A percentile compares a stretch with the other conserved stretches of the same genome.
Conservation (phyloP, 37 sponge, comb jelly and placozoan genomes). For the Hexactinellida sp. region DNA sequence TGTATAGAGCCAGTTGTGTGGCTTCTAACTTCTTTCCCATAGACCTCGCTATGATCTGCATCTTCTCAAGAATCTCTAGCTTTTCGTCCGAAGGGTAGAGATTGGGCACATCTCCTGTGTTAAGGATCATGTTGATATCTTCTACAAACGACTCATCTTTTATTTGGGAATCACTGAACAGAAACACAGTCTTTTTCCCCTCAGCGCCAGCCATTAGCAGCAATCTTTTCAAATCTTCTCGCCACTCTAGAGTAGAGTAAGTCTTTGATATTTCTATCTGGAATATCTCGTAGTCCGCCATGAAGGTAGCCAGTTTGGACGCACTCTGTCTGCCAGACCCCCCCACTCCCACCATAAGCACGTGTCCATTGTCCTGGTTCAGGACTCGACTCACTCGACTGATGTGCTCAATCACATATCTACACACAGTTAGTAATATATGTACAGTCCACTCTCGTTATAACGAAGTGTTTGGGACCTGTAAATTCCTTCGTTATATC, state of each 20-base stretch:
- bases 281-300: conserved; percentile 89
- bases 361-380: conserved; percentile 92
- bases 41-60: conserved; percentile 61
- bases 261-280: conserved; percentile 92
- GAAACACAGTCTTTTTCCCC: conserved; percentile 73
- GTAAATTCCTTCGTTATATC: no score
- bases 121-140: conserved; percentile 96
- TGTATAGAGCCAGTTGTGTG: conserved; percentile 88
- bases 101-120: conserved; percentile 96
- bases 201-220: conserved; percentile 79
- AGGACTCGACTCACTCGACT: conserved; percentile 86
- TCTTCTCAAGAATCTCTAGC: conserved; percentile 90
- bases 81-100: conserved; percentile 90
- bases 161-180: conserved; percentile 96
- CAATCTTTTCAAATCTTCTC: conserved; percentile 83
- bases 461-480: no score
- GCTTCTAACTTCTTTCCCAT: conserved; percentile 74
- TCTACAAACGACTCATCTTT: conserved; percentile 96
- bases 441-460: no score
- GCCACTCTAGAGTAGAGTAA: conserved; percentile 81
- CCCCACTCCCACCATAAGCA: conserved; percentile 78
- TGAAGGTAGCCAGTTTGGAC: conserved; percentile 82
- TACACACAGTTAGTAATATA: background rate
- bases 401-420: conserved; percentile 93
- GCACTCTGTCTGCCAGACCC: conserved; percentile 95